Evolutionary conservation across 1,140 invertebrate genomes (phyloP), one percentile per base, ranked within the genome.

Genomic region (Leptopilina clavipes): DNA sequence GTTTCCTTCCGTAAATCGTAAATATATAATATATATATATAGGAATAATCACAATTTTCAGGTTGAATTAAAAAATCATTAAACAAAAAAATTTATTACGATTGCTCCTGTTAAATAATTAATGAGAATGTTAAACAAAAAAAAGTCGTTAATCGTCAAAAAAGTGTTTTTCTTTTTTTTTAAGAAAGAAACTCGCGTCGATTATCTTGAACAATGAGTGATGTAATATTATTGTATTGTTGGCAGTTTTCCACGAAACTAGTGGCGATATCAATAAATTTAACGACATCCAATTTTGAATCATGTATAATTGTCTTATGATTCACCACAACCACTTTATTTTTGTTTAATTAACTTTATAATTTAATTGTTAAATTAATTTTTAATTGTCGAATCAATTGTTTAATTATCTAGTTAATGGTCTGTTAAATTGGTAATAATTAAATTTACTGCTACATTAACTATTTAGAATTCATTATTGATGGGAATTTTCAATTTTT

Each of bases 221-320:
- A 65, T 25, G 25, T 65, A 22, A 65, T 54, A 54, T 65, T 65
- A 65, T 65, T 65, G 59, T 37, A 65, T 65, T 65, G 59, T 65
- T 65, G 59, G 59, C 59, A 65, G 19, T 65, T 65, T 65, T 65
- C 59, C 59, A 65, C 25, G 19, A 65, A 65, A 65, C 59, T 12
- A 65, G 59, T 65, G 22, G 22, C 59, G 59, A 65, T 65, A 65
- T 65, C 59, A 65, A 65, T 65, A 65, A 65, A 65, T 65, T 65
- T 65, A 65, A 65, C 59, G 25, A 65, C 59, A 65, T 59, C 56
- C 56, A 14, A 65, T 65, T 65, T 65, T 65, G 59, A 65, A 65
- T 65, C 59, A 65, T 8, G 59, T 65, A 65, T 22, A n/a, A 31
- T 65, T 11, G 25, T 31, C 59, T 65, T 65, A 9, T 65, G 3